Evolutionary conservation across 2,888 invertebrate species (phyloP).

Genomic region (Plagodis dolabraria): DNA sequence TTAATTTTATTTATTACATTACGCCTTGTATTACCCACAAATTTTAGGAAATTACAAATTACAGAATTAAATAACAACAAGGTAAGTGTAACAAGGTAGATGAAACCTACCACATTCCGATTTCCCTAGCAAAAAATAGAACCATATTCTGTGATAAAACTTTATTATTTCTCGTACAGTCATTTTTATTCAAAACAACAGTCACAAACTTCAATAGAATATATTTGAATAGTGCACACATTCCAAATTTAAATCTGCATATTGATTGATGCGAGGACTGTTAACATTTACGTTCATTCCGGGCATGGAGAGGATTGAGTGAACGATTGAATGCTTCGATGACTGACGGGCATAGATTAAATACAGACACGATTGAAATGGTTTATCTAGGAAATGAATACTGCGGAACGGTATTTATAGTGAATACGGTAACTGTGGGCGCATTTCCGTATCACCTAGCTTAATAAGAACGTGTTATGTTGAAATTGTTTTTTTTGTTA

Average conservation of each 20-base stretch:
- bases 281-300: conserved; percentile 21
- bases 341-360: conserved; percentile 30
- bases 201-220: not conserved
- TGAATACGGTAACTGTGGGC: too few species aligned
- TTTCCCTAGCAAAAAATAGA: too few species aligned
- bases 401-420: not conserved
- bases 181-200: not conserved
- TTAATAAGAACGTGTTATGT: too few species aligned
- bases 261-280: conserved; percentile 28
- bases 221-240: conserved; percentile 5
- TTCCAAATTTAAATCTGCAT: conserved; percentile 22
- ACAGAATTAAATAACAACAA: too few species aligned
- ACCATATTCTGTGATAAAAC: too few species aligned
- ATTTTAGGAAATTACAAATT: too few species aligned
- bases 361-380: conserved; percentile 16
- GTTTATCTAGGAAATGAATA: conserved; percentile 1
- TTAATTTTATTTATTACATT: too few species aligned
- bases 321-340: conserved; percentile 34
- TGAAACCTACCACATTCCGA: too few species aligned
- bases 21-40: too few species aligned
- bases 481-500: too few species aligned
- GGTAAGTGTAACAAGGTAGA: too few species aligned
- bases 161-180: not conserved
- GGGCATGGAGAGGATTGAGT: conserved; percentile 17
- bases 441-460: too few species aligned